Evolutionary conservation across 2,888 invertebrate genomes (phyloP), one percentile per base, ranked within the genome.

Genomic region (Corythucha ciliata): DNA sequence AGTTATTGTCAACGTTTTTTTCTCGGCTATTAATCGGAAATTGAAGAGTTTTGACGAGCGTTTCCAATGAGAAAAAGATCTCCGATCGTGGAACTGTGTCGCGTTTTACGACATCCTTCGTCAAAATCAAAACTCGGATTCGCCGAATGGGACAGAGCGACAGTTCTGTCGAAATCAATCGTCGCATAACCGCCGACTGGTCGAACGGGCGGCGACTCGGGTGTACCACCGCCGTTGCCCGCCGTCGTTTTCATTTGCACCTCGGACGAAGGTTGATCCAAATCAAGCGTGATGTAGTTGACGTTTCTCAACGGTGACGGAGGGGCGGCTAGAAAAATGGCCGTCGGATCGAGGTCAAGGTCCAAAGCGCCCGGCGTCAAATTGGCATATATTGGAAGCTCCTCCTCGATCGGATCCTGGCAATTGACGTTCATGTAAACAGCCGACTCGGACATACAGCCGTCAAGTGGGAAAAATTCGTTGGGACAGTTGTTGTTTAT

Each of bases 101-200:
- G 75, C 12, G 85, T 85, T 66, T 84, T 85, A 39, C 89, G 75
- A 41, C 78, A 77, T 42, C 83, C 83, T 62, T 86, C 85, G 54
- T 73, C 70, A n/a, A n/a, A n/a, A 55, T 83, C 81, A 29, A 55
- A 54, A 22, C 54, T 52, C 4, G 81, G 77, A 61, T 83, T 82
- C 26, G 82, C 83, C 24, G 88, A 84, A 64, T 81, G 80, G 18
- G 85, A 85, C 24, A 94, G 74, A 20, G 93, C 93, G 48, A 83
- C 84, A 0, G 94, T 94, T 71, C 87, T 88, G 63, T 91, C 83
- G 69, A 94, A 93, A 71, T 94, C 94, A 61, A 94, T 96, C 1
- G 86, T 86, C 7, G 88, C 88, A 66, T 92, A 93, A 44, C 86
- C 83, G 54, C 72, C 70, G 50, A 71, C 69, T 48, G 69, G 71